Conservation (phyloP, 2,113 vertebrate species). For the Girardinichthys multiradiatus region DNA sequence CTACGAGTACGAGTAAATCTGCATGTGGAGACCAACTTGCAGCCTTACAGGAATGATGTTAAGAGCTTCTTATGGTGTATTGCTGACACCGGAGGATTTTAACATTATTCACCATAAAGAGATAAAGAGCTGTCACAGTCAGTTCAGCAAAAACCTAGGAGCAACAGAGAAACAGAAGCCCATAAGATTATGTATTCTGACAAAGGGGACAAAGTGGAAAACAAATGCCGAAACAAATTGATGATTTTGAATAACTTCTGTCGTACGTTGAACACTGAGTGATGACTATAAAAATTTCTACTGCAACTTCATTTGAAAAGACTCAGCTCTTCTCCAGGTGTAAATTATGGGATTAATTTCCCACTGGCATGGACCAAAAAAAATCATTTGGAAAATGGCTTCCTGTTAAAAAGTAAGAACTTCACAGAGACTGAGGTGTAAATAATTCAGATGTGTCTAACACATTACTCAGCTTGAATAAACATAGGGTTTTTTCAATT, state of each 20-base stretch:
- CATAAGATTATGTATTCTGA: background rate
- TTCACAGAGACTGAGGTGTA: background rate
- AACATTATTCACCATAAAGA: constrained; percentile 14
- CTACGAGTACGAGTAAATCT: too few species aligned
- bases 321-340: background rate
- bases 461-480: constrained; percentile 11
- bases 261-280: background rate
- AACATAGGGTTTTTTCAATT: constrained; percentile 13
- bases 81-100: constrained; percentile 32
- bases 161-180: constrained; percentile 1
- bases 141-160: background rate
- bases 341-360: constrained; percentile 19
- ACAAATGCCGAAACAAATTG: background rate
- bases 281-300: background rate
- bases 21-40: background rate
- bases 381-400: constrained; percentile 24
- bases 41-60: background rate
- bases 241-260: background rate
- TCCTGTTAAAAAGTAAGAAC: background rate
- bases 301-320: background rate
- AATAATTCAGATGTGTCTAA: constrained; percentile 27
- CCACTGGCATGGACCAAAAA: background rate
- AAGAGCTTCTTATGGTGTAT: constrained; percentile 11
- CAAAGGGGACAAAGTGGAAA: background rate
- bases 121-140: background rate